Evolutionary conservation across 1,140 invertebrate species (phyloP), one percentile per base, ranked within the genome.

Genomic region (Heliconius hermathena): DNA sequence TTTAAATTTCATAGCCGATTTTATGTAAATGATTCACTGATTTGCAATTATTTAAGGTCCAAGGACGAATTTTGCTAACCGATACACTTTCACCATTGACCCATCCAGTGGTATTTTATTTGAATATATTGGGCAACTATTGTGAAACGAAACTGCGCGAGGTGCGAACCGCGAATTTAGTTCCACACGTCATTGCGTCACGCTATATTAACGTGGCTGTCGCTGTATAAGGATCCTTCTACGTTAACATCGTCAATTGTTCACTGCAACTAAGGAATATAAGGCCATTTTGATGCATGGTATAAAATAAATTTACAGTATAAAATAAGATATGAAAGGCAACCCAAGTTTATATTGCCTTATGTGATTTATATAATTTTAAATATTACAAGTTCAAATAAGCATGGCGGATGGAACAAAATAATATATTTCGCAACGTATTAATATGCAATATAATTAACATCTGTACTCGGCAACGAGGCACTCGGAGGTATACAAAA

Each of bases 131-230:
- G 74, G 77, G 46, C 73, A 74, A 82, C 66, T 72, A 73, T 85
- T 82, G 83, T 49, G 80, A 80, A 83, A 85, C 60, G 74, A 74
- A 79, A 78, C 75, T 72, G 81, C 76, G 81, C 81, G 77, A 80
- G 79, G 81, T 41, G 60, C 36, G 71, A 66, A 29, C 36, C 76
- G 81, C 80, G 71, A 83, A 83, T 77, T 81, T 72, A 74, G 81
- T 82, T 82, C 79, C 76, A 73, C 73, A 36, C 78, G 73, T 26
- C 33, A 73, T 85, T 84, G 81, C 84, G 78, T 80, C 78, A 82
- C 74, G 46, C 49, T 77, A 54, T 77, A 78, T 76, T 80, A 83
- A 80, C 80, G 73, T 78, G 77, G 73, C 78, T 79, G 79, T 78
- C 82, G 74, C 73, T 83, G 76, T 66, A 75, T 82, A 80, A 81